A percentile compares a stretch with the other conserved stretches of the same genome.
These are phyloP conservation scores for Myrmecophaga tridactyla DNA, from an alignment of 2,113 vertebrate species.

Conservation along the genomic window DNA sequence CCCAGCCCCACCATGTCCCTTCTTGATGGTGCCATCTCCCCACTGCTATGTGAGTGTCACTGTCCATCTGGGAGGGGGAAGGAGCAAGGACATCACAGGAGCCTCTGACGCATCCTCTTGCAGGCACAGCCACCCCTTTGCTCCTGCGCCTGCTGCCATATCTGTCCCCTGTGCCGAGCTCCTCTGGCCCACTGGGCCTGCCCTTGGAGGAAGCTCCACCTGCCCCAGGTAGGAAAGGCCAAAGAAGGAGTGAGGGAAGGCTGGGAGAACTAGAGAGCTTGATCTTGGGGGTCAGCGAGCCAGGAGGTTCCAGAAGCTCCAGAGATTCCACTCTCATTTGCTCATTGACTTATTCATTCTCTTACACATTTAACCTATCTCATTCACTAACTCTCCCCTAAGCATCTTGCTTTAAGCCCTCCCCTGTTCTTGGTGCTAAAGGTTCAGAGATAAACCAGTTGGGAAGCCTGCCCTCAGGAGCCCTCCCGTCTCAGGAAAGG, in stretches of 20 bases:
- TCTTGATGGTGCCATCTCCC: accelerated
- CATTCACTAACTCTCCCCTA: background rate
- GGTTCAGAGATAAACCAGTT: background rate
- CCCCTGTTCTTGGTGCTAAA: background rate
- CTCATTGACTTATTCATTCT: background rate
- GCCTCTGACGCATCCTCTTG: background rate
- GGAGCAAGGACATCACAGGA: accelerated
- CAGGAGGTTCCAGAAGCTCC: background rate
- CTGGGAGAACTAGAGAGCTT: background rate
- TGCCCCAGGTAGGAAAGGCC: conserved; percentile 18
- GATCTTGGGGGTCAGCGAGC: background rate
- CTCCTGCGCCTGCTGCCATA: conserved; percentile 18
- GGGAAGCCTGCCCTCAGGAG: background rate
- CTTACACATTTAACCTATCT: background rate
- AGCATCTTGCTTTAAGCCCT: background rate
- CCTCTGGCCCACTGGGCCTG: conserved; percentile 42
- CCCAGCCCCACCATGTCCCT: background rate
- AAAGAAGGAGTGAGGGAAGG: accelerated
- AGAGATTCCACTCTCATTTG: background rate
- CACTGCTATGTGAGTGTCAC: conserved; percentile 3
- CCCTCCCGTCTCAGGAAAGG: background rate
- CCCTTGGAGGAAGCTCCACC: background rate
- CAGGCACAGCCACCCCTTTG: conserved; percentile 60
- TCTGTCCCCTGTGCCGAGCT: conserved; percentile 58
- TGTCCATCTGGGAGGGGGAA: background rate